Base-by-base conservation (phyloP, 2,113 vertebrate genomes). In the Ahaetulla prasina region DNA sequence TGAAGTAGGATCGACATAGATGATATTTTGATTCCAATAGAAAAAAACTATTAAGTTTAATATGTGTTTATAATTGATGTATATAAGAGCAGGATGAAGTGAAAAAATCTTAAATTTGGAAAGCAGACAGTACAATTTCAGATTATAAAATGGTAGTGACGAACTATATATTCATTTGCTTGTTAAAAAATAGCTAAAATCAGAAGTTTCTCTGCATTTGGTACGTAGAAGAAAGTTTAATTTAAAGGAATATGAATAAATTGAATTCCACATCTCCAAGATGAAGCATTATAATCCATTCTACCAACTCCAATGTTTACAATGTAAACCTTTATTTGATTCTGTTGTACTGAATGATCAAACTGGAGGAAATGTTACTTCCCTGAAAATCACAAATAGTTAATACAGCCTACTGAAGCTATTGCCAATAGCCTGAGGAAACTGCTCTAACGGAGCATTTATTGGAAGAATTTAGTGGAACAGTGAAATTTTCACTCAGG, bases 401-500 rank as follows among this genome's bases (percentile, higher is more conserved):
- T 96, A 63, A 96, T 84, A 93, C 88, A 95, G 94, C 94, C 85
- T 93, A 86, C 52, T 92, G 57, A 89, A 92, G 92, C 89, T 74
- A 86, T 25, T 96, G 90, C 93, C 94, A 97, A 91, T 85, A 84
- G 95, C 91, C 93, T 6, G 92, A 89, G 91, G 43, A 57, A 95
- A 88, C 89, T 47, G 93, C 92, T 95, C 45, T 20, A 89, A 74
- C 84, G 89, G 45, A 95, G 43, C 30, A 92, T 85, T 87, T 94
- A 94, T 53, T 93, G 86, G 68, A 94, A 95, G 47, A 30, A 90
- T 87, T 95, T 94, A 95, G 91, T 95, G 94, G 95, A 93, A 94
- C 96, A 92, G 95, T 95, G 60, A 95, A 96, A 95, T 93, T 94
- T 85, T 95, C 95, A 93, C 43, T 92, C 90, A 91, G 7, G 86